Evolutionary conservation across 2,888 invertebrate genomes (phyloP).

Genomic region (Salpingus planirostris): DNA sequence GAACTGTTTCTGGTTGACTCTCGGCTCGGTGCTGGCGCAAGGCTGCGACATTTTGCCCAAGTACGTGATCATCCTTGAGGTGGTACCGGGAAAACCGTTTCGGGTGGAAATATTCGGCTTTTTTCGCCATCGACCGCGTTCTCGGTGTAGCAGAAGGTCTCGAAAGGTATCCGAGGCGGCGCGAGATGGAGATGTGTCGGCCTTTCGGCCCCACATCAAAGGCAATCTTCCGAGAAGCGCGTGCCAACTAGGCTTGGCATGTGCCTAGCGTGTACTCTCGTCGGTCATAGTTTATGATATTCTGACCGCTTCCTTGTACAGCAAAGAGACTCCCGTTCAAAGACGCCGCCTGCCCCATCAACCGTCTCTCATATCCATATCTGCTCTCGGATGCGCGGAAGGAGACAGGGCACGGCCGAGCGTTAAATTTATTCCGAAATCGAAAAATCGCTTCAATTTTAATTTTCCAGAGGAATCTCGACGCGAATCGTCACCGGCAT

Average conservation of each 20-base stretch:
- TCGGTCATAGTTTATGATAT: slow-evolving; percentile 35
- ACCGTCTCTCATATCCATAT: slow-evolving; percentile 16
- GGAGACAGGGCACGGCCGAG: too few relatives aligned
- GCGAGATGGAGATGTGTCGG: slow-evolving; percentile 23
- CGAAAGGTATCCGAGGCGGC: too few relatives aligned
- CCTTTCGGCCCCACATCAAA: slow-evolving; percentile 20
- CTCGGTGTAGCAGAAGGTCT: not conserved
- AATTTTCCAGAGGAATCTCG: slow-evolving; percentile 74
- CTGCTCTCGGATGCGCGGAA: slow-evolving; percentile 5
- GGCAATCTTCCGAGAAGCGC: slow-evolving; percentile 32
- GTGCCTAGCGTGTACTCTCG: slow-evolving; percentile 21
- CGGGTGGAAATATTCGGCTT: too few relatives aligned
- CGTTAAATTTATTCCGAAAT: too few relatives aligned
- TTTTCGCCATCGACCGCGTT: too few relatives aligned
- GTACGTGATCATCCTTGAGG: slow-evolving; percentile 44
- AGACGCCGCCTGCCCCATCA: slow-evolving; percentile 19
- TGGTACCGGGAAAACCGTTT: not conserved
- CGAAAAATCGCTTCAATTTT: too few relatives aligned
- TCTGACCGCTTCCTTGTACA: slow-evolving; percentile 30
- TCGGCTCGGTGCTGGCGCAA: slow-evolving; percentile 88
- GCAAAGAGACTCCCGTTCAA: slow-evolving; percentile 19
- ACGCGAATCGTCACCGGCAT: slow-evolving; percentile 81
- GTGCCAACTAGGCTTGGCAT: slow-evolving; percentile 32
- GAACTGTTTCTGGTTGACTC: slow-evolving; percentile 92
- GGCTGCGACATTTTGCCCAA: slow-evolving; percentile 88